These are phyloP conservation scores for Hyalella azteca DNA, from an alignment of 2,888 invertebrate species.

Conservation along the genomic window DNA sequence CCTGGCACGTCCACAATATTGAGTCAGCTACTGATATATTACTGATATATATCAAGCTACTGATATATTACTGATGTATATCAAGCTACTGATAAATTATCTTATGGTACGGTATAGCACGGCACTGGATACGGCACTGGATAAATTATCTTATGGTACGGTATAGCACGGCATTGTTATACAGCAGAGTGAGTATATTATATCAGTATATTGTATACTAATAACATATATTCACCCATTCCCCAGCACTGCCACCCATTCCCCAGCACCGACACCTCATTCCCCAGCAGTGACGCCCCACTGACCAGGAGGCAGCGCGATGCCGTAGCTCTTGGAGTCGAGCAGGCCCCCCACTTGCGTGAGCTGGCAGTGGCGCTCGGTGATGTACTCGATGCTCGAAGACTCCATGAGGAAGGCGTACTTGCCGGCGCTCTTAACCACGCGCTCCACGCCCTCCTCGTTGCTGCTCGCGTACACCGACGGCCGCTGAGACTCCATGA, in stretches of 20 bases:
- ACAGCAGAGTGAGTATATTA: no score
- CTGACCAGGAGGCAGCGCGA: slow-evolving; percentile 89
- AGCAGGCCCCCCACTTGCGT: slow-evolving; percentile 77
- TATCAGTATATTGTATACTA: no score
- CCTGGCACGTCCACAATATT: slow-evolving; percentile 67
- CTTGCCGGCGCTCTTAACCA: slow-evolving; percentile 75
- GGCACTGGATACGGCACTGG: no score
- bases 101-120: no score
- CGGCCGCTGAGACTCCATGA: slow-evolving; percentile 88
- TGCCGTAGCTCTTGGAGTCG: slow-evolving; percentile 88
- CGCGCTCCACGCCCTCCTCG: slow-evolving; percentile 88
- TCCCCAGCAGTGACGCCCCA: not conserved
- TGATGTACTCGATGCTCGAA: slow-evolving; percentile 92
- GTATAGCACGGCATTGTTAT: no score
- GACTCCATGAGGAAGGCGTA: slow-evolving; percentile 99
- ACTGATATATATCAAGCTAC: no score
- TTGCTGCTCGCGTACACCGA: slow-evolving; percentile 85
- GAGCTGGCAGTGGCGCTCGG: slow-evolving; percentile 86
- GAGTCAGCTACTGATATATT: not conserved
- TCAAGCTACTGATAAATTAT: no score
- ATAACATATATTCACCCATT: no score
- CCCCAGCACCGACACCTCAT: not conserved
- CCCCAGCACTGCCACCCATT: not conserved
- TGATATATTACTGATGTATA: no score
- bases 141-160: no score